Base-by-base conservation (phyloP, 2,797 vertebrate species). In the Centropyge bicolor region DNA sequence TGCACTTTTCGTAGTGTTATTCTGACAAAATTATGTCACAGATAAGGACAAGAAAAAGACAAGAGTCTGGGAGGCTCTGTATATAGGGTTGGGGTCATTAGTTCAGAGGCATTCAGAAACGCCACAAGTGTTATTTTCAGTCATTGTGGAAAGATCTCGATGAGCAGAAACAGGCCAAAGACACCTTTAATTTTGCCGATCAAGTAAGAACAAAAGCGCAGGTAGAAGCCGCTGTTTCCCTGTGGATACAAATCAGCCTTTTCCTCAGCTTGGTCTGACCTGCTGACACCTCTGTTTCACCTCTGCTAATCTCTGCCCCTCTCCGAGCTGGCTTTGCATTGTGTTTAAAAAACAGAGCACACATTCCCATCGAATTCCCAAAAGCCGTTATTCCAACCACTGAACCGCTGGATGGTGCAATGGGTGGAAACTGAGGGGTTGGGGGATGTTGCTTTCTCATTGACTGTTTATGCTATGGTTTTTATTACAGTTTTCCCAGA, bases 351-450 rank as follows among this genome's bases (percentile, higher is more conserved):
- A 87, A 79, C 51, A 40, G 54, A 74, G 48, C 20, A 8, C 59
- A 64, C 80, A 82, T 90, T 89, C 86, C 76, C 67, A 64, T 71
- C 73, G 75, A 70, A 69, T 85, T 88, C 82, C 85, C 81, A 61
- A 73, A 67, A 82, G 78, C 60, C 31, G 41, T 80, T 68, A 80
- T 70, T 84, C 71, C 64, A 59, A 24, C 55, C 68, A 54, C 56
- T 68, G 75, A 59, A 24, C 55, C 68, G 51, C 56, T 68, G 75
- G 63, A 91, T 81, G 73, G 82, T 74, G 67, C 35, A 72, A 48
- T 65, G 51, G 20, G 19, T 74, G 66, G 82, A 81, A 81, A 74
- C 24, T n/a, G 35, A 63, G 20, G 46, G 55, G 17, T 49, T 20
- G 13, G 43, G 54, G 27, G n/a, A 52, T 51, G 43, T 73, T 70